phyloP scores from a whole-genome alignment of 1,140 invertebrate species.

The Polypedilum vanderplanki region DNA sequence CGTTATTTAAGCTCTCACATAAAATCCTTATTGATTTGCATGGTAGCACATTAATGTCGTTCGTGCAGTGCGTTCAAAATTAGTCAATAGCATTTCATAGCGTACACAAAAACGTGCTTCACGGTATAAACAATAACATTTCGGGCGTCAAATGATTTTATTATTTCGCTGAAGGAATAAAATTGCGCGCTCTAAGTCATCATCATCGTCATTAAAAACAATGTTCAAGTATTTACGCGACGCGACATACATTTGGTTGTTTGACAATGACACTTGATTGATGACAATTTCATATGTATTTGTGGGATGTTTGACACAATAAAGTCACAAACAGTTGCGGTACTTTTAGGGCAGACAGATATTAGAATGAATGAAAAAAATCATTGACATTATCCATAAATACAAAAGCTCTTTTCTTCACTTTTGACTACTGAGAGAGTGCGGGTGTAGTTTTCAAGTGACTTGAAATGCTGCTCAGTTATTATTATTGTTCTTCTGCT shows the following conservation, averaged over 20 bases:
- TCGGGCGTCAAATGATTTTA: background rate
- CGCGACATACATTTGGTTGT: background rate
- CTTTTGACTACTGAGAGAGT: background rate
- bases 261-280: background rate
- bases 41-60: constrained; percentile 5
- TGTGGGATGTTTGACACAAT: background rate
- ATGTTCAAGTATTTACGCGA: background rate
- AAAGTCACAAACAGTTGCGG: background rate
- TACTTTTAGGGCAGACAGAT: background rate
- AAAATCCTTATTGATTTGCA: constrained; percentile 19
- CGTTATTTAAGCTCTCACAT: background rate
- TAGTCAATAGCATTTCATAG: background rate
- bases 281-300: constrained; percentile 3
- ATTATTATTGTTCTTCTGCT: too few relatives aligned
- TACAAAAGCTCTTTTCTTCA: background rate
- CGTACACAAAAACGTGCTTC: background rate
- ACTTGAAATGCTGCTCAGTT: background rate
- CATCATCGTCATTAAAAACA: too few relatives aligned
- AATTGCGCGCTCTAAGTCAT: background rate
- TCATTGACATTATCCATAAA: constrained; percentile 19
- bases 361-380: background rate
- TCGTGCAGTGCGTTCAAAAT: background rate
- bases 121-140: background rate
- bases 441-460: background rate
- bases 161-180: background rate